Base-by-base conservation (phyloP, 2,888 invertebrate genomes). In the Chalcosyrphus nemorum region DNA sequence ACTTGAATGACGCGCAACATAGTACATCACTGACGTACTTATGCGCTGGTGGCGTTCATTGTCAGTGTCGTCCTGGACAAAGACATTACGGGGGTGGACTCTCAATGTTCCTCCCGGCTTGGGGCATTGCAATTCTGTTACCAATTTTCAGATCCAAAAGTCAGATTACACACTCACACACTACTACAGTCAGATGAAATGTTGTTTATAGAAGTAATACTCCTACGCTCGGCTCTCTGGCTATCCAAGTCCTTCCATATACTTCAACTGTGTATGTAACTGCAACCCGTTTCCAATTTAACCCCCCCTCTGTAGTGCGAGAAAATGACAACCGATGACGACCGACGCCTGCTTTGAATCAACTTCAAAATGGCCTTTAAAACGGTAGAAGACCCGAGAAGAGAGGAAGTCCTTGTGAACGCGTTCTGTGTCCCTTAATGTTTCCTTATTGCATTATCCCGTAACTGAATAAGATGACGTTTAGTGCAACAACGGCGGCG, bases 391-490 rank as follows among this genome's bases (percentile, higher is more conserved):
- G 9, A 21, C 9, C 9, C 41, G 13, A 19, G 13, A 11, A 17
- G 35, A 17, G 43, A 50, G 47, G 21, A 57, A 43, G 74, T 61
- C 65, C 77, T 78, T 61, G 47, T 70, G 59, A 50, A 56, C 32
- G 61, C 29, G n/a, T 70, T 50, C 11, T 52, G 59, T 38, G 57
- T 72, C 63, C 78, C 56, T 68, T 78, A 72, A 82, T 74, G 78
- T 63, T 82, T 78, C 68, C 78, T 78, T 82, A 82, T 82, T 78
- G 61, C 54, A 82, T 82, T 82, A 82, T 61, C 41, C 13, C 29
- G 56, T 78, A 78, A 82, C 78, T 78, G 82, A 74, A 82, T 82
- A 63, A 82, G 78, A 78, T 82, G 82, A 78, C 82, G 72, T 78
- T 82, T 78, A 78, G 77, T 68, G 38, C 38, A 13, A 21, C 2